These are phyloP conservation scores for Ectobius pallidus DNA, from an alignment of 2,888 invertebrate genomes.

Conservation along the genomic window DNA sequence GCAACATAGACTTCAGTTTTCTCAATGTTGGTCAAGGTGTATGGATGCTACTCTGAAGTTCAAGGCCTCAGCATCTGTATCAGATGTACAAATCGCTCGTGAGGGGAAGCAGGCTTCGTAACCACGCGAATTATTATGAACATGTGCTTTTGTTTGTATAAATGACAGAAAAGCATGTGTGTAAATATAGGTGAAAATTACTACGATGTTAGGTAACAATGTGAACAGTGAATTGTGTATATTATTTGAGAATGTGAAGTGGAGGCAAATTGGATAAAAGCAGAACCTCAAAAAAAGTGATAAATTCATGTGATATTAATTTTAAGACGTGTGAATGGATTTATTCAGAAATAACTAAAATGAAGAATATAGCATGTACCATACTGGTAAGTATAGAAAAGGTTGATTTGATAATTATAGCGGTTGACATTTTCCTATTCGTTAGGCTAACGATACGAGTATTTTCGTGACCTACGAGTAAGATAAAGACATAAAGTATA, in stretches of 20 bases:
- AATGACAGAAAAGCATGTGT: background rate
- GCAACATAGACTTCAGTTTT: conserved; percentile 12
- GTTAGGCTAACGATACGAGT: too few relatives aligned
- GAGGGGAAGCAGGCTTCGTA: background rate
- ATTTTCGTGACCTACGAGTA: too few relatives aligned
- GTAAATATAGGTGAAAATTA: background rate
- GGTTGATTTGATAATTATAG: too few relatives aligned
- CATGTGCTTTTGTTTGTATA: background rate
- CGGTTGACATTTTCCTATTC: too few relatives aligned
- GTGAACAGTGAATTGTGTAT: background rate
- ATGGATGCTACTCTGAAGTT: background rate
- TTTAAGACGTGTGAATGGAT: too few relatives aligned
- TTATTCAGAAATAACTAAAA: background rate
- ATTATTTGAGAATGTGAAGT: background rate
- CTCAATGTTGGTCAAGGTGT: conserved; percentile 24
- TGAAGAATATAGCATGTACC: background rate
- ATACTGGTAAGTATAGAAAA: background rate
- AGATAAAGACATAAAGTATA: too few relatives aligned
- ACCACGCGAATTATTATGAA: background rate
- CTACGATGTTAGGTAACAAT: background rate
- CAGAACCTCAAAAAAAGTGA: too few relatives aligned
- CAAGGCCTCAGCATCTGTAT: background rate
- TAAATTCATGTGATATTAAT: too few relatives aligned
- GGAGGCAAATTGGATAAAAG: background rate
- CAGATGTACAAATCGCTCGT: background rate